Base-by-base conservation (phyloP, 2,888 invertebrate genomes). In the Ectemnius cavifrons region DNA sequence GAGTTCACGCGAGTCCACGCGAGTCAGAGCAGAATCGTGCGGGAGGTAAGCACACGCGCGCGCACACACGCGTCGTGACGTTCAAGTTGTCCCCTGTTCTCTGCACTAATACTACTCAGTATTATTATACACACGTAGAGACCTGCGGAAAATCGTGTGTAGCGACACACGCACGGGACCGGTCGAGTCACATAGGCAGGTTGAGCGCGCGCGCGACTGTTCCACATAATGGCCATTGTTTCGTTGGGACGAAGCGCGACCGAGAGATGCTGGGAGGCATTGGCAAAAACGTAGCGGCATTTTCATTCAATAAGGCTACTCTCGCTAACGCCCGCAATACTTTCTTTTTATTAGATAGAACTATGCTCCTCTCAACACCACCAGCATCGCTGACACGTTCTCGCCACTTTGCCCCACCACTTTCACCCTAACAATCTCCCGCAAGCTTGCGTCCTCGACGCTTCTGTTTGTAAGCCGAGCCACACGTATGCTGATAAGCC, bases 191-290 rank as follows among this genome's bases (percentile, higher is more conserved):
- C 11, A 47, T 70, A 63, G 61, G 58, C 76, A 70, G 67, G 73
- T 37, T 37, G 37, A 14, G 67, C 60, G 69, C 76, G 73, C 71
- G 73, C 76, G 67, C 63, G 20, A 79, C 77, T 84, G 85, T 85
- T 86, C 83, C 82, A 86, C 85, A 88, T 89, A 89, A 88, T 86
- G 83, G 88, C 87, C 81, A 89, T 89, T 89, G 89, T 89, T 89
- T 87, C 84, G 67, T 78, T 80, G 77, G 77, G 75, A 73, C 80
- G 8, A 37, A 6, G 37, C 78, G 73, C 78, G 80, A 66, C 14
- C 1, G 20, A 70, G 79, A 81, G 87, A 88, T 84, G 85, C 84
- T 85, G 80, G 80, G 82, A 73, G 80, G 80, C 16, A 0, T 1
- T 5, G n/a, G 79, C 83, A 87, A 89, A 88, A 89, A 86, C 81